These are phyloP conservation scores for Matsumyia berberina DNA, from an alignment of 2,888 invertebrate genomes.

Conservation along the genomic window DNA sequence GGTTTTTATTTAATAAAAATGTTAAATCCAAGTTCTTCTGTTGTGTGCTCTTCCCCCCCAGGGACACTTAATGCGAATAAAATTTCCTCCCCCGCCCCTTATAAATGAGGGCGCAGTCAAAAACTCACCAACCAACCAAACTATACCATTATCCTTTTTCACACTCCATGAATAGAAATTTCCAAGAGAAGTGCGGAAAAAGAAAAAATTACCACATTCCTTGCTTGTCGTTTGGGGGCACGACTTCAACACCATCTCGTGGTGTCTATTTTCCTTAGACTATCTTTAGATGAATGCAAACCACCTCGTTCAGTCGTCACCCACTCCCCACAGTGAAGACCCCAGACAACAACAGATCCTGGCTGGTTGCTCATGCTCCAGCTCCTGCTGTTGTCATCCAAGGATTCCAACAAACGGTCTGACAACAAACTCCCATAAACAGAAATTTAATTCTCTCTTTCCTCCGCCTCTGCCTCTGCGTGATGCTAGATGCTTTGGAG, in stretches of 20 bases:
- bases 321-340: not conserved
- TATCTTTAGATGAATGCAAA: not conserved
- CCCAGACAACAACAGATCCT: conserved; percentile 25
- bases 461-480: not conserved
- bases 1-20: conserved; percentile 19
- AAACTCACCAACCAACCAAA: conserved; percentile 23
- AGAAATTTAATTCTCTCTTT: conserved; percentile 32
- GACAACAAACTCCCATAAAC: conserved; percentile 39
- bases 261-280: conserved; percentile 13
- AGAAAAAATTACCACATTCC: conserved; percentile 38
- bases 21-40: not conserved
- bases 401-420: conserved; percentile 23
- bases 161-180: conserved; percentile 48
- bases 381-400: conserved; percentile 26
- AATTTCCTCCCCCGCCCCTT: conserved; percentile 19
- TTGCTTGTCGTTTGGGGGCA: conserved; percentile 18
- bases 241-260: conserved; percentile 15
- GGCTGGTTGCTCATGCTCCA: not conserved
- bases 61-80: conserved; percentile 22
- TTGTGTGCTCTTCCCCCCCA: not conserved
- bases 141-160: conserved; percentile 41
- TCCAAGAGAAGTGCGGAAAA: not conserved
- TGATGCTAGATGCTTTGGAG: conserved; percentile 29
- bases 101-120: conserved; percentile 28
- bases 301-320: not conserved